Percentiles rank a stretch among this genome's conserved stretches.
phyloP scores from a whole-genome alignment of 2,113 vertebrate genomes.

The Apeltes quadracus region DNA sequence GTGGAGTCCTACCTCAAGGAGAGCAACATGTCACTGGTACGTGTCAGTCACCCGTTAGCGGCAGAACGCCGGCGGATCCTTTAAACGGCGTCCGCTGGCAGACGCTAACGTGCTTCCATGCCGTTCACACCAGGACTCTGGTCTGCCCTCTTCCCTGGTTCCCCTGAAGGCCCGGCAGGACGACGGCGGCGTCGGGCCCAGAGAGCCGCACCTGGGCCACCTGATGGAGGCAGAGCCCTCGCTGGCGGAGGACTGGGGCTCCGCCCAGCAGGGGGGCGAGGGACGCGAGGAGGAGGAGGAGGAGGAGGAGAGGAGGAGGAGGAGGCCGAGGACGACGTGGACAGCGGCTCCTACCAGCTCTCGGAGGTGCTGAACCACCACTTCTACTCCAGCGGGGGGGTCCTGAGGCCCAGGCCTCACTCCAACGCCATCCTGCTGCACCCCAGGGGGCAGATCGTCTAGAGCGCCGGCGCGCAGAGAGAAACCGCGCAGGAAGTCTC shows the following conservation, averaged over 20 bases:
- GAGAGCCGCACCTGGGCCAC: slow-evolving; percentile 28
- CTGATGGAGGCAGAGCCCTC: slow-evolving; percentile 18
- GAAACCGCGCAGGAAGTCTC: too few species aligned
- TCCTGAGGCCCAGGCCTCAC: slow-evolving; percentile 84
- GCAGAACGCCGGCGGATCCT: too few species aligned
- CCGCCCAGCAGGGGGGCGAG: slow-evolving; percentile 26
- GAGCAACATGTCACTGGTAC: slow-evolving; percentile 79
- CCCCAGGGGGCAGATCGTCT: slow-evolving; percentile 84
- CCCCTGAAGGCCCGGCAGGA: slow-evolving; percentile 69
- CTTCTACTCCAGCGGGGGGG: slow-evolving; percentile 88
- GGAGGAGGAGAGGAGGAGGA: background rate
- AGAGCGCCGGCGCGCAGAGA: too few species aligned
- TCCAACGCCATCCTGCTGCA: slow-evolving; percentile 88
- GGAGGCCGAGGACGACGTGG: slow-evolving; percentile 58
- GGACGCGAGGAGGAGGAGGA: slow-evolving; percentile 51
- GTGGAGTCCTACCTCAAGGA: slow-evolving; percentile 69
- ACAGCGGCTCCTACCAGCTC: slow-evolving; percentile 67
- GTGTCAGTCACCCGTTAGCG: too few species aligned
- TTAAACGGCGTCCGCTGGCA: background rate
- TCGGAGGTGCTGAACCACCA: slow-evolving; percentile 84
- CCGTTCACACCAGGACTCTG: slow-evolving; percentile 70
- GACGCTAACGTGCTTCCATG: background rate
- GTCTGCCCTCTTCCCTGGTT: slow-evolving; percentile 72
- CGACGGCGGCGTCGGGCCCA: slow-evolving; percentile 21
- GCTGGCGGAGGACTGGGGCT: slow-evolving; percentile 24